phyloP scores from a whole-genome alignment of 2,888 invertebrate genomes.

The Rapana venosa region DNA sequence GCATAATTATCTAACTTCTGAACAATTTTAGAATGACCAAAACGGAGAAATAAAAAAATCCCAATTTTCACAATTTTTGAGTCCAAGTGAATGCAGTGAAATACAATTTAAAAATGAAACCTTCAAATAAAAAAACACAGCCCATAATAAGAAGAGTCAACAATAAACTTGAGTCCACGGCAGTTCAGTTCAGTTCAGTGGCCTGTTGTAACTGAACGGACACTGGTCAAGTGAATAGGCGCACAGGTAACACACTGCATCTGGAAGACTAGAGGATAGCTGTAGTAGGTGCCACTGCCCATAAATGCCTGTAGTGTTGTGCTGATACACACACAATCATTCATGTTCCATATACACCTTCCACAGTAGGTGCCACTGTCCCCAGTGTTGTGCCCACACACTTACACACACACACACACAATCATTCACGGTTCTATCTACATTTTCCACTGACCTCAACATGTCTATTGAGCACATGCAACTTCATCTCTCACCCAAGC shows the following conservation, averaged over 20 bases:
- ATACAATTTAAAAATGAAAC: not conserved
- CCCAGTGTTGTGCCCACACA: not conserved
- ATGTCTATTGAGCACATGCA: too few relatives aligned
- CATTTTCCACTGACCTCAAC: too few relatives aligned
- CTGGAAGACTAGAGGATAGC: not conserved
- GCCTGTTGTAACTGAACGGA: not conserved
- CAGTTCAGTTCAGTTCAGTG: slow-evolving; percentile 10
- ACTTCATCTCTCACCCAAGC: too few relatives aligned
- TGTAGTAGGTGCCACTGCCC: not conserved
- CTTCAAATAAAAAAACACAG: not conserved
- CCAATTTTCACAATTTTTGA: too few relatives aligned
- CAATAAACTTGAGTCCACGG: not conserved
- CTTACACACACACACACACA: too few relatives aligned
- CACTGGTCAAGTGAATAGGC: not conserved
- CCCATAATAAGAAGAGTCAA: not conserved
- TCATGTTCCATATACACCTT: not conserved
- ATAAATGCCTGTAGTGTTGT: not conserved
- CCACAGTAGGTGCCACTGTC: not conserved
- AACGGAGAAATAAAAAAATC: too few relatives aligned
- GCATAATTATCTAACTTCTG: too few relatives aligned
- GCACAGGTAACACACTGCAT: not conserved
- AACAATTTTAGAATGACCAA: too few relatives aligned
- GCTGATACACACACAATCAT: not conserved
- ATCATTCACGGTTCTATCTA: too few relatives aligned
- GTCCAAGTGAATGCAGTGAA: too few relatives aligned